Conservation (phyloP, 2,113 vertebrate genomes). For the Procavia capensis region DNA sequence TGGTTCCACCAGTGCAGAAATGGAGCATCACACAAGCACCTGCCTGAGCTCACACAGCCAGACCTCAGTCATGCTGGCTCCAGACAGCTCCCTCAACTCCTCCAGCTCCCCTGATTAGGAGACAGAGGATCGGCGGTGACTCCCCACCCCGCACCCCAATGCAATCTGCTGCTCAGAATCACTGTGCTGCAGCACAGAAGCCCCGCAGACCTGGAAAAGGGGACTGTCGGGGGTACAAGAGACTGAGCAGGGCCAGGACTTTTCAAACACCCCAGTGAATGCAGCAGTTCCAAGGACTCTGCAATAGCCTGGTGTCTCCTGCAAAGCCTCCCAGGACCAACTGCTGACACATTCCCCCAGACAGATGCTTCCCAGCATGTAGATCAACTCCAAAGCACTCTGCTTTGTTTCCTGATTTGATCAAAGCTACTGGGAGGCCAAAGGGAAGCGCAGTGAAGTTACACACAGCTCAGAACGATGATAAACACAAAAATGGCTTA, state of each 20-base stretch:
- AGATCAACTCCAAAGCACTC: neutral
- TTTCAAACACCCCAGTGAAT: neutral
- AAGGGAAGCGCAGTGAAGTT: neutral
- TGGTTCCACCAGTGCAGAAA: too few species aligned
- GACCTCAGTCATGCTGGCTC: neutral
- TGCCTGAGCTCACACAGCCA: fast-evolving
- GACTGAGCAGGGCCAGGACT: neutral
- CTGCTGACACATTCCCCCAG: neutral
- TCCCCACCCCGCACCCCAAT: fast-evolving
- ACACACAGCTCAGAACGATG: neutral
- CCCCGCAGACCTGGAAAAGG: neutral
- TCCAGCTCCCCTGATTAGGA: fast-evolving
- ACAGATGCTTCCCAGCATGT: fast-evolving
- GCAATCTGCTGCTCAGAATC: neutral
- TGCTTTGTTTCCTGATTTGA: neutral
- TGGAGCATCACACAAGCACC: neutral
- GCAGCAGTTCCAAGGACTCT: neutral
- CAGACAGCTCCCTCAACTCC: neutral
- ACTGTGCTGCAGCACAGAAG: neutral
- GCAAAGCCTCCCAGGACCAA: neutral
- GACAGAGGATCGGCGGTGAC: neutral
- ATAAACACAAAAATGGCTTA: neutral
- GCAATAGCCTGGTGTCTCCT: neutral
- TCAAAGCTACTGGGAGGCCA: neutral
- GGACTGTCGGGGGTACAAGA: neutral